phyloP scores from a whole-genome alignment of 2,113 vertebrate species.

The Sceloporus undulatus region DNA sequence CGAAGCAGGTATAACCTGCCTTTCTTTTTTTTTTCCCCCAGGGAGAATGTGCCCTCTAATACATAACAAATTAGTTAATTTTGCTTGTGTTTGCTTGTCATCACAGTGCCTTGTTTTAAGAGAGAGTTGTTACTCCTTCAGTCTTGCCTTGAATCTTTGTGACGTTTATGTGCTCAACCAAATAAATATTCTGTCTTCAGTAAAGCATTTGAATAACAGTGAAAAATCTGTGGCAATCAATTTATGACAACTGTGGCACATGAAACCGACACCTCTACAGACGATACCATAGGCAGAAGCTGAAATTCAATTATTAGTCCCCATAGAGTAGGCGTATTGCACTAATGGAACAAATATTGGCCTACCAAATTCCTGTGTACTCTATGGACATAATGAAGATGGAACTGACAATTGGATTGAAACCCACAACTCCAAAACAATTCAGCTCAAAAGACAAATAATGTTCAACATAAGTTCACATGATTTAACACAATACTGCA shows the following conservation, averaged over 20 bases:
- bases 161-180: neutral
- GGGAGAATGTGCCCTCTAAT: neutral
- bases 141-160: neutral
- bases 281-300: no score
- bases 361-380: no score
- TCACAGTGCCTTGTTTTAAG: neutral
- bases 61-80: neutral
- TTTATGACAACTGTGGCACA: neutral
- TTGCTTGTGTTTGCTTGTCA: neutral
- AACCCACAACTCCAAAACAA: neutral
- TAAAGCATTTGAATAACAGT: neutral
- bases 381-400: no score
- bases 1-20: neutral
- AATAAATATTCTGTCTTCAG: neutral
- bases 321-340: neutral
- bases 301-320: no score
- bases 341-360: no score
- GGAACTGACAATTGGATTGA: no score
- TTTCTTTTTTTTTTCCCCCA: neutral
- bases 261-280: neutral
- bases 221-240: neutral
- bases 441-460: neutral
- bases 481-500: neutral
- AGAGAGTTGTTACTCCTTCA: neutral
- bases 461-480: slow-evolving; percentile 1